These are phyloP conservation scores for Sturnus vulgaris DNA, from an alignment of 2,113 vertebrate genomes.

Conservation along the genomic window DNA sequence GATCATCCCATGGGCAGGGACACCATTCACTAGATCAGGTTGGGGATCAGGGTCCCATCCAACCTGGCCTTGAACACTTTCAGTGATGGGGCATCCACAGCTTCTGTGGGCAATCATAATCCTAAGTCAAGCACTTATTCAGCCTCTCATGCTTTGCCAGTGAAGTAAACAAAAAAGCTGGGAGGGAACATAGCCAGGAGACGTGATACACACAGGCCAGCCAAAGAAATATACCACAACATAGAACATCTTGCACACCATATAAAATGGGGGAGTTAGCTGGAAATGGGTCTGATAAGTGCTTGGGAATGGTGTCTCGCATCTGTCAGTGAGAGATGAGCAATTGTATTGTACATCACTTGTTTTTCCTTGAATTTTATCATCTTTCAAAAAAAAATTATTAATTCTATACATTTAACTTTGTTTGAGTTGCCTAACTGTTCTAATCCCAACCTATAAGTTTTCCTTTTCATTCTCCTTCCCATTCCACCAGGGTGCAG, in stretches of 20 bases:
- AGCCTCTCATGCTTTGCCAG: neutral
- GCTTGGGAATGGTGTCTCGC: neutral
- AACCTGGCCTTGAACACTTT: neutral
- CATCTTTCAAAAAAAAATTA: neutral
- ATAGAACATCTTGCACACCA: rapidly evolving
- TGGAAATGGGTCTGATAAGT: neutral
- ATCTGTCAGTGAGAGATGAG: neutral
- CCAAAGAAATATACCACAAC: neutral
- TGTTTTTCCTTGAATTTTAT: neutral
- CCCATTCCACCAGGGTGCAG: neutral
- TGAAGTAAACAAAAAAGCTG: neutral
- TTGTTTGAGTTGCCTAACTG: neutral
- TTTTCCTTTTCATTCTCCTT: neutral
- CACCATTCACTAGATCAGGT: neutral
- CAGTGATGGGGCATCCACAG: rapidly evolving
- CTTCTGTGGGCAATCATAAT: neutral
- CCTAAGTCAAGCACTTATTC: neutral
- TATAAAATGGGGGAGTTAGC: neutral
- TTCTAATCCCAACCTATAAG: neutral
- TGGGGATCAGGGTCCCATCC: neutral
- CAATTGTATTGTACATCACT: neutral
- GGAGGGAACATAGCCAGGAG: neutral
- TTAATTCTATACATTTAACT: neutral
- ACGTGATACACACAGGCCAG: neutral
- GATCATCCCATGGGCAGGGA: neutral